Base-by-base conservation (phyloP, 2,888 invertebrate genomes). In the Blera fallax region DNA sequence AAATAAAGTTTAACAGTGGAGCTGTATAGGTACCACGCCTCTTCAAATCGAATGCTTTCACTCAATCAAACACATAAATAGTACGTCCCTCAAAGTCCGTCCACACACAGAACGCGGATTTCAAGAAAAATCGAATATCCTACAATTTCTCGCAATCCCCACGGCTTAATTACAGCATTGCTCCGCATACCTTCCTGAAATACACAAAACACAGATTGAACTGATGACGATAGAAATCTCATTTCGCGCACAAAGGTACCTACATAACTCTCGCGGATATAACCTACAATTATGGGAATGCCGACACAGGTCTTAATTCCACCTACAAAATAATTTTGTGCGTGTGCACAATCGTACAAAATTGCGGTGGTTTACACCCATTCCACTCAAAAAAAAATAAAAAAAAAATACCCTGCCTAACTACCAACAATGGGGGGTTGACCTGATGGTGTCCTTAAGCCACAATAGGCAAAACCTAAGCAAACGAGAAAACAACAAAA, bases 311-410 rank as follows among this genome's bases (percentile, higher is more conserved):
- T n/a, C 60, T 40, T 11, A 50, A 77, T 69, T 34, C 77, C 77
- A 60, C 77, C 77, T 32, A 60, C 50, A 77, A 77, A 67, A 60
- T 67, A 69, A 29, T 21, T 60, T 77, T 69, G 48, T 67, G 67
- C 58, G 77, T 60, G 29, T 34, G 56, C 34, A 76, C 37, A 69
- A 52, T 69, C 11, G 56, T 34, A 52, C 56, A 2, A 76, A 76
- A 76, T 58, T 67, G 37, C 56, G 21, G 45, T 65, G 2, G 2
- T 24, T 14, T 58, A 45, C 32, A 54, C 10, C 43, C 48, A 14
- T 32, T 24, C 45, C 34, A 14, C 37, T 24, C n/a, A n/a, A n/a
- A n/a, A n/a, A n/a, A n/a, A n/a, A n/a, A n/a, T n/a, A n/a, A n/a
- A n/a, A n/a, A n/a, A n/a, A n/a, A n/a, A n/a, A n/a, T n/a, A n/a